phyloP scores from a whole-genome alignment of 2,113 vertebrate species.

The Acanthochromis polyacanthus region DNA sequence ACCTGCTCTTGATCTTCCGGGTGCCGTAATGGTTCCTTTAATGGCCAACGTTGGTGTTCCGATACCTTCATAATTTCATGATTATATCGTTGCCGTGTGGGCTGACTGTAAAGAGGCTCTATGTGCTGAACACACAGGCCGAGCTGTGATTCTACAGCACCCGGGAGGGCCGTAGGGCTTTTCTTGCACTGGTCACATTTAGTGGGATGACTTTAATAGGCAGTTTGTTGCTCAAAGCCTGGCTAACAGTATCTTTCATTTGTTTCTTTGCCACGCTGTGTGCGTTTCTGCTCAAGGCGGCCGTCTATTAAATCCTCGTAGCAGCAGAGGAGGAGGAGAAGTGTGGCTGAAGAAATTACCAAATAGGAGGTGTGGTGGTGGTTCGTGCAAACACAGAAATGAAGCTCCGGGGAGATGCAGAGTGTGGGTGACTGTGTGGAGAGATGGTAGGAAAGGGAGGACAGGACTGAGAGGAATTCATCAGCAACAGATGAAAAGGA shows the following conservation, averaged over 20 bases:
- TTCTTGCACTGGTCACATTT: slow-evolving; percentile 23
- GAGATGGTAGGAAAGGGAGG: background rate
- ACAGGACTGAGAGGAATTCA: slow-evolving; percentile 37
- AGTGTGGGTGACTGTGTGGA: slow-evolving; percentile 20
- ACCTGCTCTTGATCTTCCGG: slow-evolving; percentile 5
- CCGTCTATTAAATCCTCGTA: slow-evolving; percentile 5
- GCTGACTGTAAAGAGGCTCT: slow-evolving; percentile 50
- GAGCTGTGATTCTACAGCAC: slow-evolving; percentile 36
- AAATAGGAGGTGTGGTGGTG: slow-evolving; percentile 33
- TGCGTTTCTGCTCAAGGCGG: background rate
- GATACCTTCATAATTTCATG: slow-evolving; percentile 39
- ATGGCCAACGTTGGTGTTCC: slow-evolving; percentile 40
- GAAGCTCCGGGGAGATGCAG: slow-evolving; percentile 11
- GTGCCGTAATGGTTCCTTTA: slow-evolving; percentile 37
- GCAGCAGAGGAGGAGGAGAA: background rate
- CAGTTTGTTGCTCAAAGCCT: slow-evolving; percentile 13
- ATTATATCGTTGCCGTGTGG: slow-evolving; percentile 56
- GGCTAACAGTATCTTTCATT: slow-evolving; percentile 1
- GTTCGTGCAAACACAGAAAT: slow-evolving; percentile 34
- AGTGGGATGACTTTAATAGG: slow-evolving; percentile 15
- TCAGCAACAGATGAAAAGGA: slow-evolving; percentile 59
- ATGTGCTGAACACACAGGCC: slow-evolving; percentile 12
- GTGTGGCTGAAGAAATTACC: background rate
- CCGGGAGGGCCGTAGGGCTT: slow-evolving; percentile 33
- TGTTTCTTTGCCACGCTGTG: slow-evolving; percentile 12